Base-by-base conservation (phyloP, 2,888 invertebrate genomes). In the Blomia tropicalis region DNA sequence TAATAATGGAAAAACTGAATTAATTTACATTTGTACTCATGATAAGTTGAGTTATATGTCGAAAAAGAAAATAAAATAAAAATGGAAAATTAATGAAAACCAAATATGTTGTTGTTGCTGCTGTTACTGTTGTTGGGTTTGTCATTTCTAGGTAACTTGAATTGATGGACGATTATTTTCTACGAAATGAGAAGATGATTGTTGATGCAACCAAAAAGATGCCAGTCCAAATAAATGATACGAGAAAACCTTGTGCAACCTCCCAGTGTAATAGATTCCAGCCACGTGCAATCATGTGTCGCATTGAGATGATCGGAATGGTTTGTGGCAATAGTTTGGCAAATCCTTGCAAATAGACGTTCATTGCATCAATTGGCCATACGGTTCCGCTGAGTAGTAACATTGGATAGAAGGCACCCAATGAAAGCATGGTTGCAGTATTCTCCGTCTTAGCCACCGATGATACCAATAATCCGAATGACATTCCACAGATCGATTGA, bases 281-380 rank as follows among this genome's bases (percentile, higher is more conserved):
- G 0, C 88, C 89, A 71, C 84, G 83, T 65, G 82, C 82, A 70
- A 87, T 78, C 61, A 89, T 78, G 69, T 82, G 82, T 65, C 90
- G 76, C 61, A 89, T 77, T 0, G 64, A 82, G 65, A 81, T 80
- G 0, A 84, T 81, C 0, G 88, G 83, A 59, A 86, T 75, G 0
- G 90, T 91, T 71, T 87, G 84, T 0, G 91, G 91, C 2, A 87
- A 75, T 1, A 77, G 71, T 58, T 81, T 75, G 3, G 87, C 83
- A 51, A 88, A 81, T 71, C 81, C 76, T 71, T 84, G 79, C 43
- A 93, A 76, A 62, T 85, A 79, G 69, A 82, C 79, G 2, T 92
- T 92, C 88, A 93, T 92, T 63, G 90, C 90, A 74, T 93, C 90
- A 66, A 92, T 84, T 64, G 93, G 92, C 93, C 93, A 93, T 71